These are phyloP conservation scores for Helicoverpa armigera DNA, from an alignment of 1,140 invertebrate genomes.

Conservation along the genomic window DNA sequence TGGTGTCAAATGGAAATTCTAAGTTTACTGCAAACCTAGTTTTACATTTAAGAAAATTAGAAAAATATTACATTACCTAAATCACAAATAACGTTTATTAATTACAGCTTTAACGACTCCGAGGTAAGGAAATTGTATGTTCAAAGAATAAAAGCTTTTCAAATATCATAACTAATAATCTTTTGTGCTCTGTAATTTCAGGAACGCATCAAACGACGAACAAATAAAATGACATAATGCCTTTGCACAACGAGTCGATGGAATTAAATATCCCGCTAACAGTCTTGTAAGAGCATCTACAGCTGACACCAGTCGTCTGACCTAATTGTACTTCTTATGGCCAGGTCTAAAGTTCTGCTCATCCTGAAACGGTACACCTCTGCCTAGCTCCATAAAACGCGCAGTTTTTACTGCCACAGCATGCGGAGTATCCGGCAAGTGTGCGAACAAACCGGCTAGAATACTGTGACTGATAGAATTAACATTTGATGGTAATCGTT, in stretches of 20 bases:
- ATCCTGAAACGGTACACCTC: slow-evolving; percentile 31
- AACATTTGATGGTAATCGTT: slow-evolving; percentile 47
- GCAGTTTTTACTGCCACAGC: slow-evolving; percentile 7
- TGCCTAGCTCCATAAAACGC: slow-evolving; percentile 13
- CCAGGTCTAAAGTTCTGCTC: slow-evolving; percentile 25
- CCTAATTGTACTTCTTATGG: slow-evolving; percentile 1
- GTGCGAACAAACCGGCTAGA: slow-evolving; percentile 31
- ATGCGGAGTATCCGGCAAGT: not conserved
- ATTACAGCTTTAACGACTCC: too few relatives aligned
- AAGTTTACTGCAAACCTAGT: too few relatives aligned
- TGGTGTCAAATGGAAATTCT: too few relatives aligned
- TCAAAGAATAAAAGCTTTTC: too few relatives aligned
- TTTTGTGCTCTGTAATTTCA: too few relatives aligned
- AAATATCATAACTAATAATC: too few relatives aligned
- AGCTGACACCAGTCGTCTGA: not conserved
- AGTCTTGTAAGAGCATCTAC: not conserved
- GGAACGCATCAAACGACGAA: too few relatives aligned
- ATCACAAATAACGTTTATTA: too few relatives aligned
- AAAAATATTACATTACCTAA: too few relatives aligned
- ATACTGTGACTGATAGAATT: slow-evolving; percentile 42
- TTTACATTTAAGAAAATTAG: too few relatives aligned
- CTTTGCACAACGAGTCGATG: not conserved
- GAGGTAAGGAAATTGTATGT: too few relatives aligned
- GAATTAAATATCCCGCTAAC: slow-evolving; percentile 1
- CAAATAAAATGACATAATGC: not conserved